Evolutionary conservation across 2,797 vertebrate species (phyloP), one percentile per base, ranked within the genome.

Genomic region (Garrulus glandarius): DNA sequence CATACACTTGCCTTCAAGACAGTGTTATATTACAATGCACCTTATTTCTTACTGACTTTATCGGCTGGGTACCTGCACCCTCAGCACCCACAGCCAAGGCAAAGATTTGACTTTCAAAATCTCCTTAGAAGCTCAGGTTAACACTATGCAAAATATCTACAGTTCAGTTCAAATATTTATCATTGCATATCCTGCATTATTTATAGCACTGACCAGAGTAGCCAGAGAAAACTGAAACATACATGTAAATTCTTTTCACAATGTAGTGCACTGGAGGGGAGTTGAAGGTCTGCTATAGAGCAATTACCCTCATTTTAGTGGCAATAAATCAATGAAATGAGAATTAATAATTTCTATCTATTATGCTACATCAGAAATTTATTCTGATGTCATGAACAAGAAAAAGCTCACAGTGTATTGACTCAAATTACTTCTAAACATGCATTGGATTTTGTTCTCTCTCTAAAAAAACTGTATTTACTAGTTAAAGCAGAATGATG

Each of bases 71-170:
- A 36, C 13, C 83, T 81, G 17, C 15, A 49, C 26, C 23, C 11
- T 39, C 18, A 64, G 29, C 7, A 84, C 19, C 24, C 24, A 29
- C 17, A 69, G 12, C 13, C 49, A 69, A 86, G 36, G 21, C 19
- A 89, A 70, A 47, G 10, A n/a, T 82, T 70, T 95, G 89, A 97
- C 91, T 93, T 98, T 93, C 56, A 93, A 63, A 96, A 84, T 2
- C 57, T 79, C 46, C 47, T 68, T 52, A 44, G 59, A 94, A 96
- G 34, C 50, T 95, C 70, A 91, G 49, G 29, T 71, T 84, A 50
- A 41, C 18, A 63, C 37, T 64, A 92, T 61, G 47, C 5, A 94
- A 92, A 95, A 81, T 71, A 70, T 13, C 41, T 15, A 32, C 3
- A 26, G 11, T 63, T 89, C 41, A n/a, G 39, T 93, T 84, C 39